A percentile compares a stretch with the other conserved stretches of the same genome.
These are phyloP conservation scores for Saccopteryx bilineata DNA, from an alignment of 2,113 vertebrate genomes.

Conservation along the genomic window DNA sequence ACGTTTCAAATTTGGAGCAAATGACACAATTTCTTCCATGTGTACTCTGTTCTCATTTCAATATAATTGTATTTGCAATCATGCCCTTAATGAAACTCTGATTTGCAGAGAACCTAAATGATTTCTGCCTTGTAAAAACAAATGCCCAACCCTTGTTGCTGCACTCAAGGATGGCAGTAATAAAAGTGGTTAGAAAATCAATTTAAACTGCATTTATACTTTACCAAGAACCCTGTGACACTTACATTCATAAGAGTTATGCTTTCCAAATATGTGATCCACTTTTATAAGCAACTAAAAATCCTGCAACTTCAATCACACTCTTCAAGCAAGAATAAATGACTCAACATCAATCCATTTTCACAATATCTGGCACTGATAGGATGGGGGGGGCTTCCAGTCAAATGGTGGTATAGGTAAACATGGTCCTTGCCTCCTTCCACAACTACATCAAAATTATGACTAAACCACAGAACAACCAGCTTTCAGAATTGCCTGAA, in stretches of 20 bases:
- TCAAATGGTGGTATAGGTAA: not conserved
- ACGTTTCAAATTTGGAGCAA: conserved; percentile 28
- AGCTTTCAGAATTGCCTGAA: not conserved
- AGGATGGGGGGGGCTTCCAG: not conserved
- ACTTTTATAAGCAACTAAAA: conserved; percentile 74
- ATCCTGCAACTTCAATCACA: not conserved
- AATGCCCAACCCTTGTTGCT: conserved; percentile 35
- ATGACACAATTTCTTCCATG: conserved; percentile 29
- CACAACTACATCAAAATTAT: not conserved
- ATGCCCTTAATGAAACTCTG: conserved; percentile 54
- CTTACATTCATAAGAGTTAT: conserved; percentile 69
- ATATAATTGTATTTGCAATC: not conserved
- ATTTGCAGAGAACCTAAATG: conserved; percentile 50
- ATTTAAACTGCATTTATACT: conserved; percentile 73
- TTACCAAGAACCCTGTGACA: conserved; percentile 68
- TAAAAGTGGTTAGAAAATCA: conserved; percentile 79
- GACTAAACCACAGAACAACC: not conserved
- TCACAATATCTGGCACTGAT: conserved; percentile 1
- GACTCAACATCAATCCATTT: conserved; percentile 56
- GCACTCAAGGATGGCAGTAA: conserved; percentile 64
- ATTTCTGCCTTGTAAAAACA: conserved; percentile 66
- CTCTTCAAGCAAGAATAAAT: conserved; percentile 62
- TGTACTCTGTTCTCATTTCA: conserved; percentile 48
- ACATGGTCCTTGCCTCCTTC: not conserved
- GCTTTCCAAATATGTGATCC: conserved; percentile 73